Evolutionary conservation across 2,888 invertebrate genomes (phyloP), one percentile per base, ranked within the genome.

Genomic region (Cataglyphis cursor): DNA sequence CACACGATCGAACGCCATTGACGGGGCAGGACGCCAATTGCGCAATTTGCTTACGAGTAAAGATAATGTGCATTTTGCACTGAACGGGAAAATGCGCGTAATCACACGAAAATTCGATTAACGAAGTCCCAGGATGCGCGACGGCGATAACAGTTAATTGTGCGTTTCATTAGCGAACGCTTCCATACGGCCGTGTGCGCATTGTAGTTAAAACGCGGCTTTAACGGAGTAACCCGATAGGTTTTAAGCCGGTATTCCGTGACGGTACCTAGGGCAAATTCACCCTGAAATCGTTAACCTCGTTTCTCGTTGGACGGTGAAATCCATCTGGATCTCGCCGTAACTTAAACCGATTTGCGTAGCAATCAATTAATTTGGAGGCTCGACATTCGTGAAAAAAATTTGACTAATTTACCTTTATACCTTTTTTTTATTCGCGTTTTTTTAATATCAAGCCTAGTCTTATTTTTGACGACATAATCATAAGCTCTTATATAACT

Each of bases 121-220:
- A 66, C 84, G 81, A 84, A 78, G 76, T 81, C 80, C 81, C 82
- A 84, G 76, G 54, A 44, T 38, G 76, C 76, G 76, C 61, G 81
- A 81, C 76, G 75, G 28, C 74, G 85, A 86, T 86, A 82, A 82
- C 68, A 83, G 85, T 88, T 88, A 89, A 88, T 88, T 88, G 83
- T 85, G 89, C 87, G 87, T 88, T 88, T 88, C 84, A 87, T 88
- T 86, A 85, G 66, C 64, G 74, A 57, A 65, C 84, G 87, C 82
- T 81, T 86, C 73, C 59, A 12, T 51, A 15, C 21, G 35, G 48
- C 61, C 15, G 64, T 59, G 54, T 80, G 84, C 80, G 76, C 65
- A 68, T 64, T 31, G 68, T 35, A 65, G 31, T 21, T 83, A 78
- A 86, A 88, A 87, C 83, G 51, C 57, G n/a, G 73, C 41, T 82